phyloP scores from a whole-genome alignment of 2,113 vertebrate species.

The Rhabdomys dilectus region DNA sequence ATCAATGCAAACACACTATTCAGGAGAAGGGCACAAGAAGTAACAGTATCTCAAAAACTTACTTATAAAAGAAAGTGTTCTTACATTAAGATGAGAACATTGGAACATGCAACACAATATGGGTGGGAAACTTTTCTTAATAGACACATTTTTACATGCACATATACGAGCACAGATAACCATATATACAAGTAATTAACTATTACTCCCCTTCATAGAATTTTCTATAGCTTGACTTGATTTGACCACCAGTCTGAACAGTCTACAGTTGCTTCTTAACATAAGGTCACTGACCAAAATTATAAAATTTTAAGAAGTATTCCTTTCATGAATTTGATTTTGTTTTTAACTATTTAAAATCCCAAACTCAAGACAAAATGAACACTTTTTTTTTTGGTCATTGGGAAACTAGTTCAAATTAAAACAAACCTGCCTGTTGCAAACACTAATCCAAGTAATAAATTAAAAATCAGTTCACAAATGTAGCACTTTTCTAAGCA shows the following conservation, averaged over 20 bases:
- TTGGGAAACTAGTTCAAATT: conserved; percentile 86
- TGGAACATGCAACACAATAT: background rate
- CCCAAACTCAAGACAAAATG: conserved; percentile 85
- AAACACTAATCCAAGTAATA: conserved; percentile 86
- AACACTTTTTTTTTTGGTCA: conserved; percentile 90
- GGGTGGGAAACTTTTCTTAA: conserved; percentile 35
- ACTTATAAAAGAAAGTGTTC: conserved; percentile 55
- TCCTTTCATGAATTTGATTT: conserved; percentile 76
- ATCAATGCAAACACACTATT: conserved; percentile 51
- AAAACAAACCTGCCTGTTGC: conserved; percentile 87
- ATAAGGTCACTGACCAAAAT: conserved; percentile 62
- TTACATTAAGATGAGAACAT: conserved; percentile 39
- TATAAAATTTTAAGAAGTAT: conserved; percentile 60
- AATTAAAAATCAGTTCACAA: conserved; percentile 88
- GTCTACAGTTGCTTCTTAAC: conserved; percentile 61
- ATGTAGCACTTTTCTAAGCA: conserved; percentile 88
- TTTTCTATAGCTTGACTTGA: conserved; percentile 62
- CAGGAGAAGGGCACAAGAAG: background rate
- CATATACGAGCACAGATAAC: conserved; percentile 2
- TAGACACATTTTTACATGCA: conserved; percentile 5
- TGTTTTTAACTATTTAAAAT: conserved; percentile 69
- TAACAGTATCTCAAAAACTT: conserved; percentile 50
- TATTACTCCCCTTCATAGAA: conserved; percentile 52
- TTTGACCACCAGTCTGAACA: conserved; percentile 56
- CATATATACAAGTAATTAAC: conserved; percentile 55